These are phyloP conservation scores for Rhynchonycteris naso DNA, from an alignment of 2,797 vertebrate species.

Conservation along the genomic window DNA sequence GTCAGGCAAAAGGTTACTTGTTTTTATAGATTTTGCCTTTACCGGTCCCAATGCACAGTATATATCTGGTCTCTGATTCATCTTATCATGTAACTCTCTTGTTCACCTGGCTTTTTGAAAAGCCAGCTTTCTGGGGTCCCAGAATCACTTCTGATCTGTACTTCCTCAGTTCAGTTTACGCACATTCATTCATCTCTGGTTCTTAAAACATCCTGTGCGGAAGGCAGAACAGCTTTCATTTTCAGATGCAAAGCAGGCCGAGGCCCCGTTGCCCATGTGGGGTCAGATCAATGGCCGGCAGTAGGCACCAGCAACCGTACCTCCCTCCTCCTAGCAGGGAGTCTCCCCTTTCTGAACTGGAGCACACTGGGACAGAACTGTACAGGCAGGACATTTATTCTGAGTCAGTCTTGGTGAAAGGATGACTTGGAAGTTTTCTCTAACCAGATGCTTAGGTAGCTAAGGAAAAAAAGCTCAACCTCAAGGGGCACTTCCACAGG, in stretches of 20 bases:
- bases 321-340: neutral
- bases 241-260: neutral
- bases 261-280: neutral
- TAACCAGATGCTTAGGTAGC: neutral
- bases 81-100: neutral
- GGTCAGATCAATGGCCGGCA: neutral
- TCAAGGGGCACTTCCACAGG: neutral
- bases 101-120: neutral
- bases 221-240: neutral
- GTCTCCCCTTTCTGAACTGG: neutral
- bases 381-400: neutral
- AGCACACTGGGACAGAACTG: neutral
- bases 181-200: neutral
- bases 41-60: neutral
- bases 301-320: neutral
- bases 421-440: neutral
- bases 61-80: neutral
- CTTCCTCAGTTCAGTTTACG: neutral
- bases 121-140: constrained; percentile 11
- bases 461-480: neutral
- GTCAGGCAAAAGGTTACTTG: neutral
- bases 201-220: neutral
- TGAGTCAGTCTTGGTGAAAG: neutral
- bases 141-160: neutral
- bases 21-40: neutral